These are phyloP conservation scores for Cinclus mexicanus DNA, from an alignment of 2,113 vertebrate genomes.

Conservation along the genomic window DNA sequence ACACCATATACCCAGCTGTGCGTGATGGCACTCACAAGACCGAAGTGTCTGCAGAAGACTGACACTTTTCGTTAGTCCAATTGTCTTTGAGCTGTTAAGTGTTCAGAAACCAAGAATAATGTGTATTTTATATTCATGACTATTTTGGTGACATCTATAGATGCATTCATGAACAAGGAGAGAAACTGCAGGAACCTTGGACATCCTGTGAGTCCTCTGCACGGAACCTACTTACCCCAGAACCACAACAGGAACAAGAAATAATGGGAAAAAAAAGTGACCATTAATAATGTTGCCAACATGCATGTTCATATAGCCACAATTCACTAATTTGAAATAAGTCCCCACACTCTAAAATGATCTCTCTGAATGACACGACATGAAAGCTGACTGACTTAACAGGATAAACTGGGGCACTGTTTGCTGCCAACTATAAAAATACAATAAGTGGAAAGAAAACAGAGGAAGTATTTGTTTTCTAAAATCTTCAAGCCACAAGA, in stretches of 20 bases:
- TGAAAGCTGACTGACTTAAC: not conserved
- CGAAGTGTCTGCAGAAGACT: not conserved
- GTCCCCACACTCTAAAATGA: not conserved
- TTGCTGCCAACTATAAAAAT: not conserved
- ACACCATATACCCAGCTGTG: rapidly evolving
- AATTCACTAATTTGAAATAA: not conserved
- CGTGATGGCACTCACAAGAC: not conserved
- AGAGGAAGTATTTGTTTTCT: not conserved
- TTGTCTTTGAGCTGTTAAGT: not conserved
- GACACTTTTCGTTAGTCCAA: not conserved
- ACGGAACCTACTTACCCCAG: not conserved
- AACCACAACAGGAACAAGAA: not conserved
- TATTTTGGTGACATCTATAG: not conserved
- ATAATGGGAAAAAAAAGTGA: not conserved
- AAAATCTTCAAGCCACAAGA: not conserved
- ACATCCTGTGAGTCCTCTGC: not conserved
- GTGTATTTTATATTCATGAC: not conserved
- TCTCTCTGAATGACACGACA: not conserved
- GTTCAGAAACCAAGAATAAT: not conserved
- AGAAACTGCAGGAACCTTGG: not conserved
- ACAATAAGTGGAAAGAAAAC: not conserved
- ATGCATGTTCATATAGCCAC: not conserved
- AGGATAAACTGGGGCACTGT: not conserved
- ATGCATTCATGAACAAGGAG: not conserved
- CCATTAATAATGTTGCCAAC: not conserved